A percentile compares a stretch with the other conserved stretches of the same genome.
Conservation (phyloP, 2,797 vertebrate species). For the Falco naumanni region DNA sequence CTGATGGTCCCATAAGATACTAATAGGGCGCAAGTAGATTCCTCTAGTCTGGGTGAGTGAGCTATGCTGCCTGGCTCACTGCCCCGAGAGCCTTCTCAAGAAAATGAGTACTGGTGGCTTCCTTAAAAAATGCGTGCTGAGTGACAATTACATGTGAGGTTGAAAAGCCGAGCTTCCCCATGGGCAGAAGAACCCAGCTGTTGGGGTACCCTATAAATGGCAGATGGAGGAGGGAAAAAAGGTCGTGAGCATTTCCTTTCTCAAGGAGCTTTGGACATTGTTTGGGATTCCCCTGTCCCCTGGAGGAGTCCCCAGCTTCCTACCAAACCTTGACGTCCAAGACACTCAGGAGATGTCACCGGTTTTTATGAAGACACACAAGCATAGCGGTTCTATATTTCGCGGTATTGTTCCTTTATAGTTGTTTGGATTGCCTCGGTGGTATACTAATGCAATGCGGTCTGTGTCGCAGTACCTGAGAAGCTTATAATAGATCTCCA, state of each 20-base stretch:
- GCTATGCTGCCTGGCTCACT: background rate
- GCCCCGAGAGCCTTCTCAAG: background rate
- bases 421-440: background rate
- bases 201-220: background rate
- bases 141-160: rapidly evolving
- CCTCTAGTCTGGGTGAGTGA: rapidly evolving
- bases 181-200: rapidly evolving
- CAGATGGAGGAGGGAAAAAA: background rate
- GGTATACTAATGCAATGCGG: background rate
- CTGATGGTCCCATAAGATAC: background rate
- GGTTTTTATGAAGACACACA: background rate
- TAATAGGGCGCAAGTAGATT: background rate
- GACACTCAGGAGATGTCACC: background rate
- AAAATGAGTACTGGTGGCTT: background rate
- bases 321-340: background rate
- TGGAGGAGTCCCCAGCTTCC: background rate
- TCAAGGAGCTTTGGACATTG: background rate
- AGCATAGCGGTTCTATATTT: background rate
- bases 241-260: rapidly evolving
- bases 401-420: background rate
- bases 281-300: background rate
- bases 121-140: background rate
- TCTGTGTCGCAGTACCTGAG: background rate
- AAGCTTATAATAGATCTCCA: background rate
- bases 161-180: background rate